Evolutionary conservation across 1,140 invertebrate genomes (phyloP).

Genomic region (Bombus turneri): DNA sequence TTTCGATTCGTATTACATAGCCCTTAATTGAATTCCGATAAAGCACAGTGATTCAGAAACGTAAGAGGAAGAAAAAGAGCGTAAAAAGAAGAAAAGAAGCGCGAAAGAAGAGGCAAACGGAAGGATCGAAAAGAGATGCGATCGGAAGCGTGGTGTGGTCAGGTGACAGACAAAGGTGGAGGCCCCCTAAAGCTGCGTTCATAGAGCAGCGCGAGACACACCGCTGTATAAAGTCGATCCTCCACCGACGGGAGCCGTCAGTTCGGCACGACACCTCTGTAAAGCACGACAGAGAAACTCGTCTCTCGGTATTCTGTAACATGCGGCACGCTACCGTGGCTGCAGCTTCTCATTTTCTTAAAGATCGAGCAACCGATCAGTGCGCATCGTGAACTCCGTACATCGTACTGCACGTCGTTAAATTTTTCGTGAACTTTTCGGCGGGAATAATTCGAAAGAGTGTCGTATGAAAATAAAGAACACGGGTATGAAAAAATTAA

Average conservation of each 20-base stretch:
- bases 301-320: slow-evolving; percentile 50
- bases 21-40: too few species aligned
- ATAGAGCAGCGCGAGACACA: slow-evolving; percentile 45
- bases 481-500: not conserved
- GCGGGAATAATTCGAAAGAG: not conserved
- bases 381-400: slow-evolving; percentile 6
- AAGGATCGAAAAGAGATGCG: not conserved
- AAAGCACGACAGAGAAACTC: slow-evolving; percentile 58
- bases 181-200: slow-evolving; percentile 58
- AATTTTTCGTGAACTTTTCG: not conserved
- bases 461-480: not conserved
- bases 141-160: slow-evolving; percentile 22
- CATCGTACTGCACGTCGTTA: not conserved
- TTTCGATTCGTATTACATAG: too few species aligned
- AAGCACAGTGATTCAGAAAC: too few species aligned
- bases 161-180: slow-evolving; percentile 61
- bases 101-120: not conserved
- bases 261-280: slow-evolving; percentile 66
- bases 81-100: too few species aligned
- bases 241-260: slow-evolving; percentile 66
- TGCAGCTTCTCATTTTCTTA: not conserved
- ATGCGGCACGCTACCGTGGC: slow-evolving; percentile 30
- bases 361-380: slow-evolving; percentile 4
- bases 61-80: not conserved
- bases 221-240: slow-evolving; percentile 67